Evolutionary conservation across 2,797 vertebrate genomes (phyloP), one percentile per base, ranked within the genome.

Genomic region (Rhinophrynus dorsalis): DNA sequence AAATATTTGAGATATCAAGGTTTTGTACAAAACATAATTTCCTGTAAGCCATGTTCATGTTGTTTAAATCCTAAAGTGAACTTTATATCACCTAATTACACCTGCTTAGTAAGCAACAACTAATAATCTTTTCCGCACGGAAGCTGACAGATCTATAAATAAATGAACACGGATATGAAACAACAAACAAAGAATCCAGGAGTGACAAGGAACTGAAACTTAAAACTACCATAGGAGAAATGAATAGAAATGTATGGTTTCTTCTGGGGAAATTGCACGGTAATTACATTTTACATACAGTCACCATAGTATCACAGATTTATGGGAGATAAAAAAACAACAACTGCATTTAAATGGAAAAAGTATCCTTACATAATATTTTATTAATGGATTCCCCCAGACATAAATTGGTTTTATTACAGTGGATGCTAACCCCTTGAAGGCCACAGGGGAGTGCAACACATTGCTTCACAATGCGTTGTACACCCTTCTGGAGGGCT

Each of bases 81-180:
- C 17, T 52, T 50, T 64, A 15, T 24, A 38, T 26, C 26, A 51
- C 21, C 26, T 63, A 59, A 52, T 38, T 64, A 18, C 29, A 26
- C n/a, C 37, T 23, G 12, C 54, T 55, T 54, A 60, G 27, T 48
- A 66, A n/a, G 54, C 59, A 75, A 67, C 42, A 62, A 30, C 26
- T 42, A 50, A 30, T 56, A 68, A 74, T 68, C 64, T 56, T 50
- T 45, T 63, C 24, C 21, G 37, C 18, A 26, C 29, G 54, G 69
- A 66, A 73, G 61, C 45, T 10, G 23, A 38, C 35, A 29, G 54
- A 50, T 68, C 72, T 74, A 67, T 74, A 68, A 62, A 74, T 74
- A 74, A 56, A 27, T 67, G 37, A 54, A 37, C 57, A 30, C 45
- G 62, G 62, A 73, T 56, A 58, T 62, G n/a, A 64, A 65, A 47